Evolutionary conservation across 1,140 invertebrate species (phyloP).

Genomic region (Hestina assimilis): DNA sequence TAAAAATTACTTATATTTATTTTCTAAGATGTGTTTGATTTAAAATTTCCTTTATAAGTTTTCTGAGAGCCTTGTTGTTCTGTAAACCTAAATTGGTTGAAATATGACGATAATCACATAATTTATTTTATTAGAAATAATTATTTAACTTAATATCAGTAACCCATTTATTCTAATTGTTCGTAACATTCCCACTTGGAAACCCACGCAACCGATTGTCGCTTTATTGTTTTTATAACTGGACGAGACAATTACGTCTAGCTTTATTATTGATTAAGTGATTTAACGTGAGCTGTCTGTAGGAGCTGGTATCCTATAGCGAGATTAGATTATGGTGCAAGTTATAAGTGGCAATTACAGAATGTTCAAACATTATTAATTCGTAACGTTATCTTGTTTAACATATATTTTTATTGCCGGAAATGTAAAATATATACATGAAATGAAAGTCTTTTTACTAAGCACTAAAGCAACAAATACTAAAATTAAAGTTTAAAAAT

Average conservation of each 20-base stretch:
- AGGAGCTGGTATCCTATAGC: slow-evolving; percentile 14
- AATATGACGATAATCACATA: too few relatives aligned
- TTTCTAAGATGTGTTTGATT: too few relatives aligned
- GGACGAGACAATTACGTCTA: neutral
- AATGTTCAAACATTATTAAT: slow-evolving; percentile 2
- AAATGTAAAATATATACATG: too few relatives aligned
- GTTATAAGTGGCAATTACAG: slow-evolving; percentile 24
- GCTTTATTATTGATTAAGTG: slow-evolving; percentile 2
- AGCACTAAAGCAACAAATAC: too few relatives aligned
- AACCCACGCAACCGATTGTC: neutral
- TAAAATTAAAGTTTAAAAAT: too few relatives aligned
- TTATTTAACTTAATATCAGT: too few relatives aligned
- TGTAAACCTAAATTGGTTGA: too few relatives aligned
- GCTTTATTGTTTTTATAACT: neutral
- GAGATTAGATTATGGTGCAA: slow-evolving; percentile 10
- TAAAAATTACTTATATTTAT: too few relatives aligned
- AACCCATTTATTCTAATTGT: neutral
- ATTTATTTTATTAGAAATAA: too few relatives aligned
- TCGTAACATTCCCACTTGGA: neutral
- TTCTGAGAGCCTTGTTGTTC: too few relatives aligned
- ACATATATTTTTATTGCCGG: neutral
- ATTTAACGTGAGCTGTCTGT: slow-evolving; percentile 19
- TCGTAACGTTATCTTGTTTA: neutral
- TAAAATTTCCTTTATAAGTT: too few relatives aligned
- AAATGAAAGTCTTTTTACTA: too few relatives aligned